Evolutionary conservation across 2,113 vertebrate species (phyloP), one percentile per base, ranked within the genome.

Genomic region (Hepsetus odoe): DNA sequence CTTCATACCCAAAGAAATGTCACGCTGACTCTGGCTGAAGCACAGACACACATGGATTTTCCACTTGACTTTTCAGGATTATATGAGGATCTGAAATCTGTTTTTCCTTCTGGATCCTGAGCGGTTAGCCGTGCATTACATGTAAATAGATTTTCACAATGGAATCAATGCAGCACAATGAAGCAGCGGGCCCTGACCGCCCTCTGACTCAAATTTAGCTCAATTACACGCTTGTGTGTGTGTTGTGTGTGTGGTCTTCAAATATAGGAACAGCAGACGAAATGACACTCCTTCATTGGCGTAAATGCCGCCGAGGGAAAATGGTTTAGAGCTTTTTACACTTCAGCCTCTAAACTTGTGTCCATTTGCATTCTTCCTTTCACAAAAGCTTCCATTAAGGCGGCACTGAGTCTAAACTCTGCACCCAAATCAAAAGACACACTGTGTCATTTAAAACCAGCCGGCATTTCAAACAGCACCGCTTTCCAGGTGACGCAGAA

Each of bases 61-160:
- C 53, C 71, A 68, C 40, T 64, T 70, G 51, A 75, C 58, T 75
- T 80, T 77, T 77, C 62, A 69, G 46, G 76, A 59, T 77, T 33
- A 67, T 68, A 51, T 61, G 62, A 44, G 56, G 32, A 28, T 49
- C 32, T 59, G 22, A 13, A 32, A 82, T 74, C 61, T 42, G 46
- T 78, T 74, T 35, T 3, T 53, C 32, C 44, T 55, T 70, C 30
- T 1, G 30, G 32, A 55, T 38, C 59, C 65, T 53, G 38, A 5
- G 22, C 59, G 74, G 30, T 33, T 70, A 72, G 40, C 44, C 69
- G 30, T 74, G 74, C 75, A 82, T 78, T 78, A 78, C 62, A 81
- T 76, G 55, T 51, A 56, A 77, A 65, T 72, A 76, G 74, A 67
- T 82, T 66, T 82, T 38, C 73, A 71, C 76, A 62, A 35, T 51